phyloP scores from a whole-genome alignment of 1,140 invertebrate genomes.

The Ptiloglossa arizonensis region DNA sequence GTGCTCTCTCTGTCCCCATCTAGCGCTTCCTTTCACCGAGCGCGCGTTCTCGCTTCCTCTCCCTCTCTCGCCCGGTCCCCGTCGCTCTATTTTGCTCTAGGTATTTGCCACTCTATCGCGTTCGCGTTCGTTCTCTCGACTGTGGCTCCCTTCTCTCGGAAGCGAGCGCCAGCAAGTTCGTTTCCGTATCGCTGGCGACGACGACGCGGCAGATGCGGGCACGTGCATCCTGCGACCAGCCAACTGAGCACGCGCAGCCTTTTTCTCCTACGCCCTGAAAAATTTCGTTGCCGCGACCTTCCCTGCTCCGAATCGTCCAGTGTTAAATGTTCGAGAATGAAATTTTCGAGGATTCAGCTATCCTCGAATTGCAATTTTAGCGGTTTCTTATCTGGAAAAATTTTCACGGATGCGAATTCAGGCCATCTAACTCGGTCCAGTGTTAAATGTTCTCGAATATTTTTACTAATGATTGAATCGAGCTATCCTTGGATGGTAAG shows the following conservation, averaged over 20 bases:
- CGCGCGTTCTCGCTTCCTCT: too few relatives aligned
- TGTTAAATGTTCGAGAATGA: too few relatives aligned
- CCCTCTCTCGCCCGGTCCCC: not conserved
- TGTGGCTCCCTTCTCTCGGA: not conserved
- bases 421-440: too few relatives aligned
- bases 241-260: not conserved
- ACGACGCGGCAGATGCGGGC: not conserved
- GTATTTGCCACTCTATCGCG: slow-evolving; percentile 14
- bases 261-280: not conserved
- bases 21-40: not conserved
- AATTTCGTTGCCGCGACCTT: too few relatives aligned
- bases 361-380: too few relatives aligned
- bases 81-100: slow-evolving; percentile 12
- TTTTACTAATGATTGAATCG: too few relatives aligned
- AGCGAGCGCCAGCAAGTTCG: not conserved
- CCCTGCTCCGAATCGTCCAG: too few relatives aligned
- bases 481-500: too few relatives aligned
- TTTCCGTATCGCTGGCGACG: slow-evolving; percentile 2
- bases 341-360: too few relatives aligned
- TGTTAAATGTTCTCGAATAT: too few relatives aligned
- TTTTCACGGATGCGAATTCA: too few relatives aligned
- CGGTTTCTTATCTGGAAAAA: too few relatives aligned
- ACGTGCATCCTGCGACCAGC: not conserved
- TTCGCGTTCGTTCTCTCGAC: not conserved
- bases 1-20: not conserved